Conservation (phyloP, 2,797 vertebrate genomes). For the Discoglossus pictus region DNA sequence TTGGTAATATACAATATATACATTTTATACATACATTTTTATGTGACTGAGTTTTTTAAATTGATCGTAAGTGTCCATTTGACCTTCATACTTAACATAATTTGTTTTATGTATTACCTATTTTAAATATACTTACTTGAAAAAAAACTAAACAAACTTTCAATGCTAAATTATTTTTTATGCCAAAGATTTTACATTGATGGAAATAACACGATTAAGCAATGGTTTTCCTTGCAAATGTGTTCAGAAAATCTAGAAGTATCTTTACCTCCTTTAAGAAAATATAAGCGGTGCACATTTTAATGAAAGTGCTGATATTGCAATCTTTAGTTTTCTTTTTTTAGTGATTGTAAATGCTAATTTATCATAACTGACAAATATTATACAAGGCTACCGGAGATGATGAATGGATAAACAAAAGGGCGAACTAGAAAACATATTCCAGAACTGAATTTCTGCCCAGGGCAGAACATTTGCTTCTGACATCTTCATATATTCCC, state of each 20-base stretch:
- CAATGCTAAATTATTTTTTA: no score
- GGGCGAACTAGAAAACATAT: background rate
- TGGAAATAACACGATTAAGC: no score
- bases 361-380: slow-evolving; percentile 47
- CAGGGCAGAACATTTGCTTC: background rate
- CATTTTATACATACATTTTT: no score
- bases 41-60: no score
- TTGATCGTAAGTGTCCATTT: no score
- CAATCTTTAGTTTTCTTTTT: slow-evolving; percentile 16
- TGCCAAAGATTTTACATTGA: no score
- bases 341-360: slow-evolving; percentile 24
- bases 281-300: background rate
- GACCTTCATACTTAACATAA: no score
- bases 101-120: no score
- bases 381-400: slow-evolving; percentile 24
- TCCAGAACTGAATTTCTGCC: slow-evolving; percentile 6
- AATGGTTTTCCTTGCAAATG: no score
- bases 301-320: slow-evolving; percentile 16
- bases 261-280: background rate
- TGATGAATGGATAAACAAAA: slow-evolving; percentile 48
- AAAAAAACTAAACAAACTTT: no score
- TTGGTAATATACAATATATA: no score
- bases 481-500: background rate
- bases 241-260: background rate
- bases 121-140: no score